Conservation (phyloP, 2,888 invertebrate genomes). For the Andricus quercusramuli region DNA sequence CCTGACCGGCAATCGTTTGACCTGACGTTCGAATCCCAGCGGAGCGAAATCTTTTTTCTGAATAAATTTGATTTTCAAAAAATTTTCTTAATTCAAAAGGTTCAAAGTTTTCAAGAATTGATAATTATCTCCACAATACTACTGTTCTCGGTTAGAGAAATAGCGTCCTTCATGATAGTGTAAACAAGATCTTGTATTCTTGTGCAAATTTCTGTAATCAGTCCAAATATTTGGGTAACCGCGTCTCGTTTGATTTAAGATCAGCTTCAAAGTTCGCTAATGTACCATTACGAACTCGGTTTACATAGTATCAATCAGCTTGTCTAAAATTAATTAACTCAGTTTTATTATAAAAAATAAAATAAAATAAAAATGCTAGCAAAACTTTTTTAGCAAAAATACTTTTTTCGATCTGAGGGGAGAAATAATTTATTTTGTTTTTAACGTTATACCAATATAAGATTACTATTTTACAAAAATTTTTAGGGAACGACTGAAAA, state of each 20-base stretch:
- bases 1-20: no score
- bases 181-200: slow-evolving; percentile 26
- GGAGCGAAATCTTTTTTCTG: no score
- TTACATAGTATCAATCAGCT: slow-evolving; percentile 4
- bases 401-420: no score
- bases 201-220: slow-evolving; percentile 20
- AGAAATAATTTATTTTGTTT: no score
- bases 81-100: no score
- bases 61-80: no score
- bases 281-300: slow-evolving; percentile 11
- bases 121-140: background rate
- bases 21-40: no score
- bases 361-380: background rate
- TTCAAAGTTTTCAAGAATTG: background rate
- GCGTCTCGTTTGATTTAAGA: slow-evolving; percentile 17
- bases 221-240: slow-evolving; percentile 39
- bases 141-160: slow-evolving; percentile 6
- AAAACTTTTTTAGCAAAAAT: no score
- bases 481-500: no score
- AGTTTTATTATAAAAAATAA: background rate
- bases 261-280: slow-evolving; percentile 14
- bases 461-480: no score
- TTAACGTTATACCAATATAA: no score
- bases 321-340: background rate
- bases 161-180: background rate